These are phyloP conservation scores for Spondyliosoma cantharus DNA, from an alignment of 2,797 vertebrate genomes.

Conservation along the genomic window DNA sequence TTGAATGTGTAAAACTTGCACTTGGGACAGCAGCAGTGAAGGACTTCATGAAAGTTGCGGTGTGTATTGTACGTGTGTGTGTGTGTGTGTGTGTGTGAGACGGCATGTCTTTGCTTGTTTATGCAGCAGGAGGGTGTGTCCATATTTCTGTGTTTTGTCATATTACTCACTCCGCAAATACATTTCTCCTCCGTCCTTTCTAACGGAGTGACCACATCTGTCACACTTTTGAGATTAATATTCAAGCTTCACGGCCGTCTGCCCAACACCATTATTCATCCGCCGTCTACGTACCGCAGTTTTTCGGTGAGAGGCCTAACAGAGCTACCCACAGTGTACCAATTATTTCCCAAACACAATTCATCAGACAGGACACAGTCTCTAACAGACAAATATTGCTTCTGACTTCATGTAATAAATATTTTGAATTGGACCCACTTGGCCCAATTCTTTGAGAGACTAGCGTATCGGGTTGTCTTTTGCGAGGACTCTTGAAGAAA, in stretches of 20 bases:
- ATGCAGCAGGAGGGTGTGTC: background rate
- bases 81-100: background rate
- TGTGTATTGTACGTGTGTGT: background rate
- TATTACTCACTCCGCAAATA: slow-evolving; percentile 21
- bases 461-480: slow-evolving; percentile 17
- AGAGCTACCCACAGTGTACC: slow-evolving; percentile 27
- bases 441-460: background rate
- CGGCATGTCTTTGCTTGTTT: slow-evolving; percentile 11
- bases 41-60: background rate
- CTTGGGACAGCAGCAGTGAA: slow-evolving; percentile 17
- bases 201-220: slow-evolving; percentile 51
- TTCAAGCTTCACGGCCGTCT: slow-evolving; percentile 35
- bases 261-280: slow-evolving; percentile 58
- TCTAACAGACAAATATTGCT: slow-evolving; percentile 41
- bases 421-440: slow-evolving; percentile 41
- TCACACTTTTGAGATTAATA: slow-evolving; percentile 60
- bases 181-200: slow-evolving; percentile 36
- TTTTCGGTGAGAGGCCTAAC: slow-evolving; percentile 50
- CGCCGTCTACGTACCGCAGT: slow-evolving; percentile 29
- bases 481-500: slow-evolving; percentile 4
- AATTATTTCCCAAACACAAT: slow-evolving; percentile 50
- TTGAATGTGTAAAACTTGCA: slow-evolving; percentile 29
- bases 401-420: slow-evolving; percentile 50
- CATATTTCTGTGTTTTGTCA: slow-evolving; percentile 26
- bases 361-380: slow-evolving; percentile 30